Evolutionary conservation across 1,140 invertebrate species (phyloP).

Genomic region (Rhagoletis zephyria): DNA sequence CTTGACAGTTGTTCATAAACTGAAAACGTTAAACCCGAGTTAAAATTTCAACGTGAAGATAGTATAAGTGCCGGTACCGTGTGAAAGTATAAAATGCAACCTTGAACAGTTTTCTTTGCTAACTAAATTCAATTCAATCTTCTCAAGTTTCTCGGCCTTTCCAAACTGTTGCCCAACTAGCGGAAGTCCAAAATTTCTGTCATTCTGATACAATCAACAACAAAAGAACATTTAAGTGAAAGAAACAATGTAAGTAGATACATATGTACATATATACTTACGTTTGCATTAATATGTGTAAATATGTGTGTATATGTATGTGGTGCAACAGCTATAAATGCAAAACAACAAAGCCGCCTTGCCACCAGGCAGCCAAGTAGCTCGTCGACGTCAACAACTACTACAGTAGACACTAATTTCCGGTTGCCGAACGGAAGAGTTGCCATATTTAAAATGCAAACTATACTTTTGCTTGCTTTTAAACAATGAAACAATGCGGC

Average conservation of each 20-base stretch:
- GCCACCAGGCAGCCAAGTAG: conserved; percentile 38
- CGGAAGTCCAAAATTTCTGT: conserved; percentile 35
- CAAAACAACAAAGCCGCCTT: background rate
- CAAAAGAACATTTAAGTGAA: conserved; percentile 41
- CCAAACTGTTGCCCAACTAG: background rate
- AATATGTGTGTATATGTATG: background rate
- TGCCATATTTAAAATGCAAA: conserved; percentile 52
- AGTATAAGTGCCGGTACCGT: too few species aligned
- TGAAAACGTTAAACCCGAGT: too few species aligned
- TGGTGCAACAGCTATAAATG: background rate
- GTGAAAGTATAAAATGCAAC: background rate
- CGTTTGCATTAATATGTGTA: background rate
- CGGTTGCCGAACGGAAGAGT: conserved; percentile 46
- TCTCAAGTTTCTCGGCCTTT: background rate
- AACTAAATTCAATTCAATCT: background rate
- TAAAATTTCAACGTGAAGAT: too few species aligned
- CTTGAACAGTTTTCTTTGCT: background rate
- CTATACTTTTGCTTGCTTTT: conserved; percentile 39
- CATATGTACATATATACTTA: background rate
- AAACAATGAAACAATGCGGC: conserved; percentile 21
- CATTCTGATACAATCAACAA: conserved; percentile 39
- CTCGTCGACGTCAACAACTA: conserved; percentile 45
- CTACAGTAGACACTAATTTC: conserved; percentile 50
- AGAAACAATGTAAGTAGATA: background rate
- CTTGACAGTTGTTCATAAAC: too few species aligned